Evolutionary conservation across 2,113 vertebrate genomes (phyloP).

Genomic region (Formicarius rufipectus): DNA sequence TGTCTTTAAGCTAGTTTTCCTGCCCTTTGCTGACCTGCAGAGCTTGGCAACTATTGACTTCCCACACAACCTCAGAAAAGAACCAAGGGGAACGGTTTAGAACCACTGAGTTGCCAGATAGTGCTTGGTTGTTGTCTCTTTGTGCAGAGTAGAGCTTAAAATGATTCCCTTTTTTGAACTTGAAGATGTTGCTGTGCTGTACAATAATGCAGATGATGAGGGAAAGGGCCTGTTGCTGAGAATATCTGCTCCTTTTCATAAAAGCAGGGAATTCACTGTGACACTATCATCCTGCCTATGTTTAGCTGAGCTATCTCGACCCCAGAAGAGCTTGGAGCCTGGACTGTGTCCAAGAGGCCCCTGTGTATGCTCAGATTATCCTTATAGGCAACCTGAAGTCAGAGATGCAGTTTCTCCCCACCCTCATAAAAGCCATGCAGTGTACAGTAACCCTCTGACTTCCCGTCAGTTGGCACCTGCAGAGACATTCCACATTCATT

Average conservation of each 20-base stretch:
- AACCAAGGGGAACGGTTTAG: background rate
- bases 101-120: background rate
- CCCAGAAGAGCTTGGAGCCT: background rate
- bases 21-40: background rate
- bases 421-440: rapidly evolving
- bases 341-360: background rate
- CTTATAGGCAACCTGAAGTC: background rate
- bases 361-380: background rate
- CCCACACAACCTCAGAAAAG: background rate
- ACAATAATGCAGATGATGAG: background rate
- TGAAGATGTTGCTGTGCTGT: background rate
- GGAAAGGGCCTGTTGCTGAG: background rate
- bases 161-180: background rate
- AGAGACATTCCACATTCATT: background rate
- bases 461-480: background rate
- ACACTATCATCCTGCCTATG: background rate
- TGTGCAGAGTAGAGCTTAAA: background rate
- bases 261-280: background rate
- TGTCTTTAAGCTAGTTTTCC: background rate
- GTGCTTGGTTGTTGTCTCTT: background rate
- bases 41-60: background rate
- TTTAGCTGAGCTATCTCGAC: background rate
- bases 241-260: background rate
- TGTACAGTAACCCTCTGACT: rapidly evolving
- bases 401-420: background rate